Percentiles rank a stretch among this genome's conserved stretches.
Evolutionary conservation across 2,888 invertebrate species (phyloP).

Genomic region (Leptarthrus brevirostris): DNA sequence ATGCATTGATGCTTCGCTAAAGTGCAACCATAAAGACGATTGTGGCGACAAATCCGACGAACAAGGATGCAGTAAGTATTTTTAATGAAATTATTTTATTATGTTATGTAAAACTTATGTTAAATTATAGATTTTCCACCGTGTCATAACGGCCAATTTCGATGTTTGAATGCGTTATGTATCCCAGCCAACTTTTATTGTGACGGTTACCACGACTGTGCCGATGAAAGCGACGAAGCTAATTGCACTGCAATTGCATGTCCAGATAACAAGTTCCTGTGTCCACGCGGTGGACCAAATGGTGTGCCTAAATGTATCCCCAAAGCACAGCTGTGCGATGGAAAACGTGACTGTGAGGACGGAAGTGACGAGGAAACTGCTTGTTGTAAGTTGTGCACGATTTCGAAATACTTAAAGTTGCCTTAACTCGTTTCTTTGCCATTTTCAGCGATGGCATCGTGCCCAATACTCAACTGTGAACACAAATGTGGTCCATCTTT

Average conservation of each 20-base stretch:
- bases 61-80: slow-evolving; percentile 82
- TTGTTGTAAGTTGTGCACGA: slow-evolving; percentile 79
- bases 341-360: slow-evolving; percentile 90
- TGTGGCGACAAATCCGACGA: slow-evolving; percentile 94
- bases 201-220: slow-evolving; percentile 87
- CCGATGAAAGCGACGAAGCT: slow-evolving; percentile 89
- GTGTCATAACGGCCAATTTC: slow-evolving; percentile 90
- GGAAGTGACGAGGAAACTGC: slow-evolving; percentile 89
- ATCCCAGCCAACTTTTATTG: slow-evolving; percentile 89
- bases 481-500: slow-evolving; percentile 92
- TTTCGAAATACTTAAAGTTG: not conserved
- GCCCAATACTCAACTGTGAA: slow-evolving; percentile 87
- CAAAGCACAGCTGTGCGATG: slow-evolving; percentile 88
- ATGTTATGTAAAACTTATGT: no score
- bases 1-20: slow-evolving; percentile 81
- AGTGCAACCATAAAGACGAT: slow-evolving; percentile 91
- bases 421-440: slow-evolving; percentile 24
- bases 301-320: slow-evolving; percentile 88
- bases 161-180: slow-evolving; percentile 92
- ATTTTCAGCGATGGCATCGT: slow-evolving; percentile 79
- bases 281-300: slow-evolving; percentile 79
- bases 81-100: not conserved
- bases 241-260: slow-evolving; percentile 90
- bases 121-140: slow-evolving; percentile 81
- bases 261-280: slow-evolving; percentile 91